Conservation (phyloP, 2,888 invertebrate genomes). For the Neoscelio sp. region DNA sequence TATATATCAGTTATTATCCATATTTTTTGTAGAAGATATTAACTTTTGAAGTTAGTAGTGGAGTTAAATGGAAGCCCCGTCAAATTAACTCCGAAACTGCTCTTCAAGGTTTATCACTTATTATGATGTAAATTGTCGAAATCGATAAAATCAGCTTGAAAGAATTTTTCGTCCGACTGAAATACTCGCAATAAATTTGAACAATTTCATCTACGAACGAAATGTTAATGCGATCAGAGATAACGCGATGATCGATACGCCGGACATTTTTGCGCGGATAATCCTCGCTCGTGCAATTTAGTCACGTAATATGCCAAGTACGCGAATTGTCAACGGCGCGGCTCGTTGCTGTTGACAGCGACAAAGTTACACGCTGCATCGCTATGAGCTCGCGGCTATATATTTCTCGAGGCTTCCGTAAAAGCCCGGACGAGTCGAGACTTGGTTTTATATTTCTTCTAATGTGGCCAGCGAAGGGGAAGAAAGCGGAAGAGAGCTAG, state of each 20-base stretch:
- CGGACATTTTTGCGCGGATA: slow-evolving; percentile 55
- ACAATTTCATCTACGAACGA: slow-evolving; percentile 46
- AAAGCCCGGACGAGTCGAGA: slow-evolving; percentile 59
- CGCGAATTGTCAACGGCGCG: slow-evolving; percentile 65
- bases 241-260: slow-evolving; percentile 61
- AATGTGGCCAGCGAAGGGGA: slow-evolving; percentile 60
- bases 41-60: no score
- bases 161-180: not conserved
- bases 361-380: slow-evolving; percentile 68
- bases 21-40: no score
- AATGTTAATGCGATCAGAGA: slow-evolving; percentile 54
- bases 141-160: no score
- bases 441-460: slow-evolving; percentile 64
- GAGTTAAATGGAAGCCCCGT: no score
- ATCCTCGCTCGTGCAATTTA: slow-evolving; percentile 63
- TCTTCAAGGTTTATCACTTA: no score
- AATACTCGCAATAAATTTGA: slow-evolving; percentile 49
- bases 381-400: slow-evolving; percentile 61
- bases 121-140: no score
- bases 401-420: slow-evolving; percentile 69
- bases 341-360: slow-evolving; percentile 66
- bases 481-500: slow-evolving; percentile 63
- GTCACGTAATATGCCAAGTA: slow-evolving; percentile 68
- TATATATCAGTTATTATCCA: no score
- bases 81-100: no score